Evolutionary conservation across 2,888 invertebrate species (phyloP).

Genomic region (Drosophila kambysellisi): DNA sequence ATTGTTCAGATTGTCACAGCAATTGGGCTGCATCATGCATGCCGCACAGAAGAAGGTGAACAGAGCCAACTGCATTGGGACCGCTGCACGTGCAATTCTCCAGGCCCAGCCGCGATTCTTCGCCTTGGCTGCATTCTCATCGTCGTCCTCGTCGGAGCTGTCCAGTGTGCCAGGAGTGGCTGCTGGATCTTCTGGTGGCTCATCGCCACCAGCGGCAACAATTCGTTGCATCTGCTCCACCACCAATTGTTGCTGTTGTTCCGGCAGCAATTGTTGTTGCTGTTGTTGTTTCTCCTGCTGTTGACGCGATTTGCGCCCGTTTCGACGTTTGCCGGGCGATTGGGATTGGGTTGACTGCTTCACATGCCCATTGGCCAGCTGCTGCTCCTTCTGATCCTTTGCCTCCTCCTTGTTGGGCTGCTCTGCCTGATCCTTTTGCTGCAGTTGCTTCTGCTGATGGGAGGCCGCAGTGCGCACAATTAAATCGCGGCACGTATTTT

Average conservation of each 20-base stretch:
- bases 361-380: slow-evolving; percentile 30
- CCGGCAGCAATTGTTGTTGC: slow-evolving; percentile 20
- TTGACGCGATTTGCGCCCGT: slow-evolving; percentile 51
- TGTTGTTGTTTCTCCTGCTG: background rate
- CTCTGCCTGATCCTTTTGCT: slow-evolving; percentile 85
- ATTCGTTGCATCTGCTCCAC: slow-evolving; percentile 47
- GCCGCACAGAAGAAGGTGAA: slow-evolving; percentile 90
- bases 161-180: slow-evolving; percentile 54
- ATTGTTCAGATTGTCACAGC: slow-evolving; percentile 91
- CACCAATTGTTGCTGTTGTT: slow-evolving; percentile 25
- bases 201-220: slow-evolving; percentile 64
- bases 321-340: slow-evolving; percentile 53
- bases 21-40: slow-evolving; percentile 90
- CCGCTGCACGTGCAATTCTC: slow-evolving; percentile 89
- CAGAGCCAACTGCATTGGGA: slow-evolving; percentile 90
- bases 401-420: background rate
- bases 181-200: slow-evolving; percentile 77
- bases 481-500: slow-evolving; percentile 88
- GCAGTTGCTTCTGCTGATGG: slow-evolving; percentile 83
- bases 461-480: slow-evolving; percentile 85
- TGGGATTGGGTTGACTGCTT: slow-evolving; percentile 21
- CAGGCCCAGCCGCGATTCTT: slow-evolving; percentile 86
- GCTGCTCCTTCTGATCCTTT: slow-evolving; percentile 30
- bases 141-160: slow-evolving; percentile 65
- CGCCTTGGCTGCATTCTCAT: slow-evolving; percentile 53